Conservation (phyloP, 2,113 vertebrate genomes). For the Cariama cristata region DNA sequence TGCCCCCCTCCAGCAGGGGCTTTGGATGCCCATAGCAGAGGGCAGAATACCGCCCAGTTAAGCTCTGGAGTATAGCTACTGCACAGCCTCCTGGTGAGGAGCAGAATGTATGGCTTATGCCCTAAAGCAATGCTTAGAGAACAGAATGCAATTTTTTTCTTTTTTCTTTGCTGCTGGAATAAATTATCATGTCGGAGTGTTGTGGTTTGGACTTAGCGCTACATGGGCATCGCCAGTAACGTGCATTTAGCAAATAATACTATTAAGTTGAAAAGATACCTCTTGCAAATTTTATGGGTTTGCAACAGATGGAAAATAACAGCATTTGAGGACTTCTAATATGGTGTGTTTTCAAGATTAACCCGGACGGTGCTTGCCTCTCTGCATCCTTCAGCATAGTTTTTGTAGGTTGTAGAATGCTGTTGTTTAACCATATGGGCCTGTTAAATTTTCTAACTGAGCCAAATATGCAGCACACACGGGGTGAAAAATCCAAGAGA, state of each 20-base stretch:
- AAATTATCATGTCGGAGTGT: neutral
- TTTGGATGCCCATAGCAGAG: neutral
- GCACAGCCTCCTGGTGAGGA: neutral
- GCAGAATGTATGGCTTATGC: neutral
- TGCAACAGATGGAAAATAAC: slow-evolving; percentile 15
- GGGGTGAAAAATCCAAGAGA: neutral
- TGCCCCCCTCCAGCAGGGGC: neutral
- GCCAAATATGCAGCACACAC: neutral
- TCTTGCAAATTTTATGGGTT: neutral
- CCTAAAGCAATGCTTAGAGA: slow-evolving; percentile 43
- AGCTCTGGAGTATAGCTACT: neutral
- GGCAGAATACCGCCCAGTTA: neutral
- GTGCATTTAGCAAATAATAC: slow-evolving; percentile 6
- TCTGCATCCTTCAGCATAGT: neutral
- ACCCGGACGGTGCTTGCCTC: neutral
- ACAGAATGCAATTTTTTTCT: neutral
- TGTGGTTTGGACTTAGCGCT: neutral
- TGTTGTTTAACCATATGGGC: neutral
- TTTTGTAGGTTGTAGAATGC: neutral
- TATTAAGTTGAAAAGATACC: neutral
- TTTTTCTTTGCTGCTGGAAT: slow-evolving; percentile 18
- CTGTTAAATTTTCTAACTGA: neutral
- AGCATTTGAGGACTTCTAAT: neutral
- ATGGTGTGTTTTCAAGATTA: neutral
- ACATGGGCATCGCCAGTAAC: neutral